Evolutionary conservation across 1,140 invertebrate species (phyloP), one percentile per base, ranked within the genome.

Genomic region (Panagrolaimus sp.): DNA sequence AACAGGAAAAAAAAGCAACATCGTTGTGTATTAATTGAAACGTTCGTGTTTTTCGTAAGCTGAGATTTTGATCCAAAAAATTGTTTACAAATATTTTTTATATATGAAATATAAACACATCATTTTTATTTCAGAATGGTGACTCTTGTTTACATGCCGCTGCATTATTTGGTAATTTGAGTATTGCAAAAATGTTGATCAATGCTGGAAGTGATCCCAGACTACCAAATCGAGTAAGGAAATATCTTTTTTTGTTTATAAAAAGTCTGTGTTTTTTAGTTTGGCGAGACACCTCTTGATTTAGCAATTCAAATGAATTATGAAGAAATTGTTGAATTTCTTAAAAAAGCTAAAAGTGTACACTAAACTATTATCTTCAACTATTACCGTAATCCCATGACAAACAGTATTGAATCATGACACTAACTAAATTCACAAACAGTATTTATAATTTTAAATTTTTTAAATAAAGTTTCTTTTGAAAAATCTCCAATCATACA

Each of bases 101-200:
- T 57, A 8, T 20, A 13, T 57, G 8, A 23, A 57, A 20, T 57
- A 25, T 20, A 57, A 57, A n/a, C 20, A 1, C 9, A 1, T 57
- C n/a, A 25, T 27, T 25, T 85, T n/a, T n/a, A n/a, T n/a, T 85
- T 44, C 84, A 92, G 91, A 94, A 93, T 86, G 92, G 92, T 1
- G 91, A 93, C 85, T 89, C 89, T 78, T 89, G 91, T 9, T 85
- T 94, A 25, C 92, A 94, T 85, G 91, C 91, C 27, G 91, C 92
- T 11, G 90, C 90, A 43, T 88, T 92, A 84, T 91, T 90, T 84
- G 91, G 91, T 7, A 90, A 92, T 57, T 25, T 27, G 51, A 57
- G 51, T 16, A 57, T 57, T 5, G 51, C 51, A 9, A 13, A 16
- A 57, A n/a, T 20, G 16, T 16, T 57, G 20, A 27, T 57, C n/a